Evolutionary conservation across 2,888 invertebrate genomes (phyloP).

Genomic region (Epistrophella euchroma): DNA sequence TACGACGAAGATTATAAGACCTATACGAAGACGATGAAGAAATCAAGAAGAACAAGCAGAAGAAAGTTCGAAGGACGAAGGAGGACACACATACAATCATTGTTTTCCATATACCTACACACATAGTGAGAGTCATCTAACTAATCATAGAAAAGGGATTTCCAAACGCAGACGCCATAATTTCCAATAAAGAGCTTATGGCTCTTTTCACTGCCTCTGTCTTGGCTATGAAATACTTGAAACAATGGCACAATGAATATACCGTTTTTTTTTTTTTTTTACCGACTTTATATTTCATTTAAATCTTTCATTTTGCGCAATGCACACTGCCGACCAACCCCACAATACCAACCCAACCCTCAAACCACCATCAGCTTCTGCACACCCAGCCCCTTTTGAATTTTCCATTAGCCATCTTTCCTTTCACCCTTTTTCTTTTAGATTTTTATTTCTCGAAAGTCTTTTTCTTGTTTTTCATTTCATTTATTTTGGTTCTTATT

Average conservation of each 20-base stretch:
- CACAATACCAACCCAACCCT: neutral
- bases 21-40: slow-evolving; percentile 14
- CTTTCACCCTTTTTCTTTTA: neutral
- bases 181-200: slow-evolving; percentile 76
- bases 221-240: slow-evolving; percentile 50
- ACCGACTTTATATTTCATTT: slow-evolving; percentile 35
- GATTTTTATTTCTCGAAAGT: neutral
- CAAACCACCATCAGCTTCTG: neutral
- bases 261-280: slow-evolving; percentile 22
- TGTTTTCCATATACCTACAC: neutral
- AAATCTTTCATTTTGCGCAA: slow-evolving; percentile 68
- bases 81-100: slow-evolving; percentile 28
- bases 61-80: slow-evolving; percentile 72
- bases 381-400: slow-evolving; percentile 20
- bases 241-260: slow-evolving; percentile 69
- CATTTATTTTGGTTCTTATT: slow-evolving; percentile 22
- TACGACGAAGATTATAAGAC: neutral
- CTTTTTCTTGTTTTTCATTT: neutral
- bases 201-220: slow-evolving; percentile 44
- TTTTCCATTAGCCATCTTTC: slow-evolving; percentile 64
- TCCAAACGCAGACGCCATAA: slow-evolving; percentile 76
- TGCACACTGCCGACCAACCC: slow-evolving; percentile 25
- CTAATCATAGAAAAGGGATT: slow-evolving; percentile 73
- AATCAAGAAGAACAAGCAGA: slow-evolving; percentile 23
- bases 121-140: slow-evolving; percentile 27